These are phyloP conservation scores for Eptatretus atami DNA, from an alignment of 2,797 vertebrate genomes.

Conservation along the genomic window DNA sequence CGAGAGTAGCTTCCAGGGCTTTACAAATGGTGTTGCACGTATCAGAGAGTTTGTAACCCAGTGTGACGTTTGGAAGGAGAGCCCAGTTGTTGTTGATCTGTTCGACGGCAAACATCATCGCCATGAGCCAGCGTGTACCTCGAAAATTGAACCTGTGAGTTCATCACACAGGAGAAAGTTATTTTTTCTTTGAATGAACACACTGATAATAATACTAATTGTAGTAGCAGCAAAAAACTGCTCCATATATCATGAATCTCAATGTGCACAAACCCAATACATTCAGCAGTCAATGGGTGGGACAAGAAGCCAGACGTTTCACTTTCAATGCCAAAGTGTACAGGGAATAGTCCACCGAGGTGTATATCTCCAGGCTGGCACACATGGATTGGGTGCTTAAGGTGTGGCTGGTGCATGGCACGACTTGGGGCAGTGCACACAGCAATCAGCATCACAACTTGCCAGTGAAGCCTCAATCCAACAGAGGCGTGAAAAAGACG, in stretches of 20 bases:
- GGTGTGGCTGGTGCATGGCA: too few relatives aligned
- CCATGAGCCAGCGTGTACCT: background rate
- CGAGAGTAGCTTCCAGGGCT: constrained; percentile 1
- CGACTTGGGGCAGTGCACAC: too few relatives aligned
- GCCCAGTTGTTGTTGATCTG: background rate
- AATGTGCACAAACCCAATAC: background rate
- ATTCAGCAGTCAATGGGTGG: background rate
- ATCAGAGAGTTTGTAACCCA: constrained; percentile 1
- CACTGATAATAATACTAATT: background rate
- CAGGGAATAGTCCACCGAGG: background rate
- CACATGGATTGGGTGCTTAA: background rate
- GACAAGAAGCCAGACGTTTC: background rate
- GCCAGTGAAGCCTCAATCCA: too few relatives aligned
- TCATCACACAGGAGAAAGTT: background rate
- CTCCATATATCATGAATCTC: background rate
- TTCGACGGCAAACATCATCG: background rate
- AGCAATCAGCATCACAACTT: too few relatives aligned
- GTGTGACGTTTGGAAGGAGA: background rate
- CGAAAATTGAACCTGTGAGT: background rate
- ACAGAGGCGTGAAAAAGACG: too few relatives aligned
- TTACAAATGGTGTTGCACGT: constrained; percentile 1
- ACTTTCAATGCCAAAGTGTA: background rate
- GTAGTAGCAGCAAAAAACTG: background rate
- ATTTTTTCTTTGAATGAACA: background rate
- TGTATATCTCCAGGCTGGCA: constrained; percentile 1